phyloP scores from a whole-genome alignment of 2,113 vertebrate genomes.

The Pterocles orientalis region DNA sequence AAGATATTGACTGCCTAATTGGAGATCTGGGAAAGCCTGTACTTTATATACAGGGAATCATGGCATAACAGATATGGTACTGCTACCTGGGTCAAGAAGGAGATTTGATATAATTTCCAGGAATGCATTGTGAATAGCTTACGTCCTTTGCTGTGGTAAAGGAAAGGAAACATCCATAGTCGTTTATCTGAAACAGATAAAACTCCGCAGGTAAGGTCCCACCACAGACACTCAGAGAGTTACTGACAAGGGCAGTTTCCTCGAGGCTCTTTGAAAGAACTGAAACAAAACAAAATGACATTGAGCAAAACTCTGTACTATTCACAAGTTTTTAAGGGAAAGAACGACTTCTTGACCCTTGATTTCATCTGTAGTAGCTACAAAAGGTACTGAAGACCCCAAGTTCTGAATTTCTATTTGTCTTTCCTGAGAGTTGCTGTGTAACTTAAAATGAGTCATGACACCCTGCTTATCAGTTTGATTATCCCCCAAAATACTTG shows the following conservation, averaged over 20 bases:
- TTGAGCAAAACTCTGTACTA: not conserved
- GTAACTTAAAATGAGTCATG: not conserved
- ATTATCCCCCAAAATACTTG: not conserved
- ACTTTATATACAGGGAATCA: not conserved
- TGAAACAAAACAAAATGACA: not conserved
- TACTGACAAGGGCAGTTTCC: not conserved
- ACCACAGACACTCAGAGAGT: not conserved
- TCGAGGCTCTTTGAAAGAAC: not conserved
- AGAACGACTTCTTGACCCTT: not conserved
- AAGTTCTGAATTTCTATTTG: not conserved
- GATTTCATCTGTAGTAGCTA: not conserved
- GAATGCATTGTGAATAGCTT: not conserved
- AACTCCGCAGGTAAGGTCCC: not conserved
- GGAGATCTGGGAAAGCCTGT: not conserved
- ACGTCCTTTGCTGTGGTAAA: not conserved
- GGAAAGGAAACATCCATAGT: not conserved
- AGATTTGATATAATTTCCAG: not conserved
- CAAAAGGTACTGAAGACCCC: not conserved
- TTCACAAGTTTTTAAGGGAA: not conserved
- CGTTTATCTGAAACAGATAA: not conserved
- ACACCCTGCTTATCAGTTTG: not conserved
- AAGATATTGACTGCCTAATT: fast-evolving
- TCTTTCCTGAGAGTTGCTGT: not conserved
- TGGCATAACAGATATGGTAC: fast-evolving
- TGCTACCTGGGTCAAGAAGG: fast-evolving